Evolutionary conservation across 2,113 vertebrate species (phyloP), one percentile per base, ranked within the genome.

Genomic region (Urocynchramus pylzowi): DNA sequence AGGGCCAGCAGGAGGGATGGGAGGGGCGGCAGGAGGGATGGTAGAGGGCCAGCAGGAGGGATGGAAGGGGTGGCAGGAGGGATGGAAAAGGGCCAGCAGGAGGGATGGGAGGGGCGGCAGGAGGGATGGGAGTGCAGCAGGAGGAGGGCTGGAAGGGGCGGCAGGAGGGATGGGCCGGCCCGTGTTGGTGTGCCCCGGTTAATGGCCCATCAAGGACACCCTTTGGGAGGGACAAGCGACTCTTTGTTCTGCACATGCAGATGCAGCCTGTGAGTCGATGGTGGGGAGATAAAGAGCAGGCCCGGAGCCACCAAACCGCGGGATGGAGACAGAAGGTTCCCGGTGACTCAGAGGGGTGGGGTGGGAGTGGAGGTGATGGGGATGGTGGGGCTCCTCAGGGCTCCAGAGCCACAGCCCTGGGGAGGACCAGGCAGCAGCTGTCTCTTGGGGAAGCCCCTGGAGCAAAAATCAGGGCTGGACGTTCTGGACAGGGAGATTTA

Each of bases 201-300:
- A 23, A 49, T 35, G 13, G 57, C 27, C 37, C 64, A 22, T 68
- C 35, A 8, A 33, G 27, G 69, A 5, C 68, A 16, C 21, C 14
- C 31, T 6, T 0, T 1, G 52, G 42, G 16, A 16, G 30, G 13
- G 15, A 35, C 35, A 37, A 21, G 31, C 27, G 18, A 1, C 70
- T 41, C 20, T 42, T 28, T 74, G 41, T 94, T 64, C 10, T 26
- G 71, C 70, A 4, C 23, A 4, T 74, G 39, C n/a, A 20, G 47
- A 4, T 2, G n/a, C 15, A 7, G 37, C 70, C 33, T 0, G 22
- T 4, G 4, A 19, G 74, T 0, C 35, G 82, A 39, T 42, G 4
- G 24, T 1, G 27, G 24, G 81, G 19, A 85, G 82, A 79, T 86
- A 60, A 93, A 4, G 54, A 21, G 7, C 50, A 4, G 60, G 28